phyloP scores from a whole-genome alignment of 2,888 invertebrate genomes.

The Nomada fabriciana region DNA sequence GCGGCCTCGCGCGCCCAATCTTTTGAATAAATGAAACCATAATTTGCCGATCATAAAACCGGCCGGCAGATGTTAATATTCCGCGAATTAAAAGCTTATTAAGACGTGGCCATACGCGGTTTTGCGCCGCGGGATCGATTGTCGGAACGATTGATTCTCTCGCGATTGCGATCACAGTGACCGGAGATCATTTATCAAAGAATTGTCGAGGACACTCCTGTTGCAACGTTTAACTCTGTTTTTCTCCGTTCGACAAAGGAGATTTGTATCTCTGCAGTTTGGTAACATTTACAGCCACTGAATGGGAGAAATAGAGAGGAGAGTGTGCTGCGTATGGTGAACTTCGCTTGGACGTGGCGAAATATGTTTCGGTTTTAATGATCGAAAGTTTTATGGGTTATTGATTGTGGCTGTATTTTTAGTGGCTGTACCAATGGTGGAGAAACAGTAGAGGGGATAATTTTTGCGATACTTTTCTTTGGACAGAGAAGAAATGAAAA shows the following conservation, averaged over 20 bases:
- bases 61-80: slow-evolving; percentile 14
- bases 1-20: slow-evolving; percentile 11
- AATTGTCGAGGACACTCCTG: background rate
- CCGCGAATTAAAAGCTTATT: slow-evolving; percentile 41
- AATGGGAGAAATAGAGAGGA: too few relatives aligned
- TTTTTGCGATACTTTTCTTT: too few relatives aligned
- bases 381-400: too few relatives aligned
- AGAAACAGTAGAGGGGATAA: too few relatives aligned
- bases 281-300: background rate
- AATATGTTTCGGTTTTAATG: too few relatives aligned
- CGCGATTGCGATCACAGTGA: background rate
- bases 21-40: slow-evolving; percentile 47
- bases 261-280: background rate
- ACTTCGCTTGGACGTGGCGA: too few relatives aligned
- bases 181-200: background rate
- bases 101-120: slow-evolving; percentile 8
- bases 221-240: background rate
- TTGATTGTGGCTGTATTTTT: too few relatives aligned
- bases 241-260: background rate
- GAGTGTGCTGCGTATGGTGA: too few relatives aligned
- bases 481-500: too few relatives aligned
- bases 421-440: too few relatives aligned
- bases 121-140: background rate
- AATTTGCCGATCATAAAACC: slow-evolving; percentile 29
- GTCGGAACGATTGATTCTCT: background rate